Evolutionary conservation across 2,113 vertebrate genomes (phyloP), one percentile per base, ranked within the genome.

Genomic region (Leptobrachium leishanense): DNA sequence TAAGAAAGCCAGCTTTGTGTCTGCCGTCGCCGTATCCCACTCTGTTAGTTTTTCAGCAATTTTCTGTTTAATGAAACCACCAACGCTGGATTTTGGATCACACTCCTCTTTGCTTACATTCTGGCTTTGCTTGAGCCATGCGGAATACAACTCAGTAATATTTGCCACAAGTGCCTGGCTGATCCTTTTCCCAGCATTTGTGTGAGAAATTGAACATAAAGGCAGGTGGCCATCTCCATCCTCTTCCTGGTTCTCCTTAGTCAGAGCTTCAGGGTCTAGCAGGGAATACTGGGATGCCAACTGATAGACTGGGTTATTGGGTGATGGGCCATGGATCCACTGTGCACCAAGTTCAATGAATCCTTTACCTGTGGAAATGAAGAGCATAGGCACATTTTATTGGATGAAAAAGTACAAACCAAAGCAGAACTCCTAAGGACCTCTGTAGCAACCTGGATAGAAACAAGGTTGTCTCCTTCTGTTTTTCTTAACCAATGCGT

Each of bases 241-340:
- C 0, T 87, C 74, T 54, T 20, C 84, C 89, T 99, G 96, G 88
- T 95, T 98, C 82, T 98, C 94, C 63, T 92, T 91, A 0, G 63
- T 90, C 85, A 95, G 79, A 2, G 91, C 90, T 4, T 90, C 87
- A 2, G 91, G 86, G 13, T 90, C 91, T 66, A 99, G 88, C 69
- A 98, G 92, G 1, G 88, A 85, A 0, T 94, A 92, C 43, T 85
- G 12, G 6, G 90, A 90, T 13, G 97, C 95, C 88, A 98, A 85
- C 84, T 82, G 77, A 86, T 98, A 99, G 43, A 96, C 85, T 0
- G 97, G 95, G 83, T 99, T 98, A 68, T 86, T 92, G 1, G 89
- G 88, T 0, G 89, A 98, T 0, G 97, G 96, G 2, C 97, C 97
- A 41, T 99, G 97, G 85, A 99, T 98, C 96, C 97, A 99, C 85